Evolutionary conservation across 1,140 invertebrate genomes (phyloP).

Genomic region (Zophobas morio): DNA sequence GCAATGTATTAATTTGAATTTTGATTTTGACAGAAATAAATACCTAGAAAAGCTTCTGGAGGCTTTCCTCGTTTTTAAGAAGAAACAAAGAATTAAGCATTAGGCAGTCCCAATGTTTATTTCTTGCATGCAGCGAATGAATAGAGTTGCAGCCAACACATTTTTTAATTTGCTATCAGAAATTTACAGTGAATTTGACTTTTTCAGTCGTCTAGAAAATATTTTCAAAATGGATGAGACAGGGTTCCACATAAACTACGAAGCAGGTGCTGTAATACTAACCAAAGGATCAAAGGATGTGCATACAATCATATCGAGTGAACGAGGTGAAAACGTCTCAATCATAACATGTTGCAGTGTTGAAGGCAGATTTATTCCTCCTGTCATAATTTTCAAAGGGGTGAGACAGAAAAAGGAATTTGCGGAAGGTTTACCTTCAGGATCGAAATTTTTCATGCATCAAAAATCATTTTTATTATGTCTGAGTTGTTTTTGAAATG

Average conservation of each 20-base stretch:
- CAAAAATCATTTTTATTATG: constrained; percentile 58
- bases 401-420: constrained; percentile 57
- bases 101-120: too few species aligned
- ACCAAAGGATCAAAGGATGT: constrained; percentile 61
- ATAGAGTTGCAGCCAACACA: too few species aligned
- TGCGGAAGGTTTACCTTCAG: constrained; percentile 59
- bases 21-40: too few species aligned
- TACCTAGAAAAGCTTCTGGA: too few species aligned
- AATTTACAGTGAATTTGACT: too few species aligned
- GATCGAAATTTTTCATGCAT: constrained; percentile 58
- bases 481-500: constrained; percentile 58
- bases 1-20: too few species aligned
- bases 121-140: too few species aligned
- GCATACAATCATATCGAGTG: constrained; percentile 48
- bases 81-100: too few species aligned
- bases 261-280: constrained; percentile 63
- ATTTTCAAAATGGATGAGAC: constrained; percentile 67
- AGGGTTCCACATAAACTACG: constrained; percentile 66
- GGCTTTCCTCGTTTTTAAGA: too few species aligned
- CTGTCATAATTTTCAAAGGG: constrained; percentile 57
- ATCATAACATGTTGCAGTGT: constrained; percentile 57
- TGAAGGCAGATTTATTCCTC: constrained; percentile 52
- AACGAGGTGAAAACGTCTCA: constrained; percentile 60
- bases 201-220: constrained; percentile 48
- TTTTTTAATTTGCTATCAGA: too few species aligned